Base-by-base conservation (phyloP, 2,113 vertebrate species). In the Neomonachus schauinslandi region DNA sequence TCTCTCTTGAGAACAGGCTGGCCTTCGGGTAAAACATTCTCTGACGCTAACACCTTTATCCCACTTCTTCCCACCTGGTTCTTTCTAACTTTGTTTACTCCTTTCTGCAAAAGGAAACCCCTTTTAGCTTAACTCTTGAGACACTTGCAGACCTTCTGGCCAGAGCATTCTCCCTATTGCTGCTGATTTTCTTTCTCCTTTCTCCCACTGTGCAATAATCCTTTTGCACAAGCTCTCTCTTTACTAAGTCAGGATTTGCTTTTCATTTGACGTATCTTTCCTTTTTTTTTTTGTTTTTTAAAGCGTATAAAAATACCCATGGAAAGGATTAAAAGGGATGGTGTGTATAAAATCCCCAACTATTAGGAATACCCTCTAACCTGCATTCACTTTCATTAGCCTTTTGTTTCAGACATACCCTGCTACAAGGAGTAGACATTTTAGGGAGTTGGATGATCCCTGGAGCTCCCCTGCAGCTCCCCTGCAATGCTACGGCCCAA, bases 161-260 rank as follows among this genome's bases (percentile, higher is more conserved):
- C 51, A 15, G 24, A 69, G 65, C 4, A 6, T 36, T 81, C 21
- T 86, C 8, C 24, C 6, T 39, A 10, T 28, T 7, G 10, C 11
- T 3, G 19, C 0, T 21, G 33, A 15, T 39, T 14, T 15, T 19
- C 6, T 28, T 3, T n/a, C 42, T n/a, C 21, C 0, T 1, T 7
- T 33, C 2, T 7, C 28, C 2, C 10, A 42, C 12, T 33, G 42
- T 28, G 67, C 63, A 83, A 24, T 59, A 72, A 88, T 95, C 11
- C 21, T 82, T 93, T 80, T 77, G 63, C 21, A 24, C 28, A 33
- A 63, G 36, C 5, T 33, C 14, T 80, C 14, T 71, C 59, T 14
- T 94, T 79, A 82, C 31, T 72, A 71, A 82, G 49, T 65, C 14
- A 91, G 7, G 39, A 46, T 53, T 85, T 89, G 13, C 6, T n/a